Evolutionary conservation across 2,113 vertebrate species (phyloP), one percentile per base, ranked within the genome.

Genomic region (Petrocephalus microphthalmus): DNA sequence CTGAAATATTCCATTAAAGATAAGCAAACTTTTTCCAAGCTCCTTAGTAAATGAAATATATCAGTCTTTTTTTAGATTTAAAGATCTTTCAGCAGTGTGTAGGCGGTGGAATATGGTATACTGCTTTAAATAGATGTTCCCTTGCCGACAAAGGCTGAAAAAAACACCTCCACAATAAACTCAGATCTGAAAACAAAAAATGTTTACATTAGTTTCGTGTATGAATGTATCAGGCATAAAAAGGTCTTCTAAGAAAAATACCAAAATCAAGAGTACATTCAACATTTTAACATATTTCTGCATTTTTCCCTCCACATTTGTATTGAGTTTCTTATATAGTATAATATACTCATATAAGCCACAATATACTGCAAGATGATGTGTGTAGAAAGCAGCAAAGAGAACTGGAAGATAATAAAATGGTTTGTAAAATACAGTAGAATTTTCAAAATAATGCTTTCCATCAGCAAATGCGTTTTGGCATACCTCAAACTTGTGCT

Each of bases 41-140:
- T 87, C 57, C 85, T 17, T 57, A 82, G 37, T 86, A 85, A 87
- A 89, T 88, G 89, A 88, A 88, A 91, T 92, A 89, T 94, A 92
- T 91, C 92, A 91, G 92, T 94, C 90, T 94, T 91, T 88, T 91
- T 91, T 84, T 89, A 86, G 49, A 53, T 87, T 82, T 86, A n/a
- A 83, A 20, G 52, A 29, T 71, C 82, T 88, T 51, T 89, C 56
- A 29, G 37, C 57, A 91, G 90, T 93, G 92, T 91, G 93, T 92
- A 93, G 94, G 94, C 90, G 93, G 93, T 93, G 93, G 92, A 92
- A 93, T 92, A 89, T 90, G 89, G 87, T 47, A 64, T 90, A 89
- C 91, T 42, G 91, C 94, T 94, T 94, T 94, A 96, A 95, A 95
- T 95, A 95, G 94, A 95, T 92, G 91, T 94, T 94, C 88, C 88